Conservation (phyloP, 2,888 invertebrate species). For the Hirtodrosophila trivittata region DNA sequence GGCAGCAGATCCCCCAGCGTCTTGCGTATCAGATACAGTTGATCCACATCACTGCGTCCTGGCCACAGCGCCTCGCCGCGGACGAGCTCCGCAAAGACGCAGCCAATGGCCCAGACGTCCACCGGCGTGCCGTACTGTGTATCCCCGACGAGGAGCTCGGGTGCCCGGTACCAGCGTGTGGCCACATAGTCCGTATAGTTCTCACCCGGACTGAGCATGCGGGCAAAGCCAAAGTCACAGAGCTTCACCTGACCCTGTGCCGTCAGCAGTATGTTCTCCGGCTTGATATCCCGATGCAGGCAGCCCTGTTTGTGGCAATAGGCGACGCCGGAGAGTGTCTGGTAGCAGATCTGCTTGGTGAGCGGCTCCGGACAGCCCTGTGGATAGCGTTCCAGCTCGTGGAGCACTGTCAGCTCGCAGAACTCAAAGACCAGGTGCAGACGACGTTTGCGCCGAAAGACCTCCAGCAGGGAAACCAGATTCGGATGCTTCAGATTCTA, state of each 20-base stretch:
- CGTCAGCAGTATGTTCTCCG: constrained; percentile 98
- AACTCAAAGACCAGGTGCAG: constrained; percentile 99
- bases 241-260: constrained; percentile 96
- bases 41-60: constrained; percentile 99
- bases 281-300: constrained; percentile 98
- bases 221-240: constrained; percentile 98
- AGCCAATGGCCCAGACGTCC: constrained; percentile 99
- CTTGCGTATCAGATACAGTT: constrained; percentile 96
- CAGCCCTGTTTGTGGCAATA: constrained; percentile 98
- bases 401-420: constrained; percentile 98
- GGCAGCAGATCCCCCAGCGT: constrained; percentile 97
- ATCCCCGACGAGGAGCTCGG: constrained; percentile 98
- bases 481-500: constrained; percentile 99
- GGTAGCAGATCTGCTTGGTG: constrained; percentile 96
- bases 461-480: constrained; percentile 97
- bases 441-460: constrained; percentile 97
- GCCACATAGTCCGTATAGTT: constrained; percentile 99
- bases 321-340: constrained; percentile 96
- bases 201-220: constrained; percentile 97
- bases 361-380: constrained; percentile 95
- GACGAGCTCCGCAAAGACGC: constrained; percentile 94
- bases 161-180: constrained; percentile 99
- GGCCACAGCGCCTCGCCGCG: constrained; percentile 98
- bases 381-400: constrained; percentile 97
- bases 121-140: constrained; percentile 95